Evolutionary conservation across 2,113 vertebrate genomes (phyloP), one percentile per base, ranked within the genome.

Genomic region (Scytalopus superciliaris): DNA sequence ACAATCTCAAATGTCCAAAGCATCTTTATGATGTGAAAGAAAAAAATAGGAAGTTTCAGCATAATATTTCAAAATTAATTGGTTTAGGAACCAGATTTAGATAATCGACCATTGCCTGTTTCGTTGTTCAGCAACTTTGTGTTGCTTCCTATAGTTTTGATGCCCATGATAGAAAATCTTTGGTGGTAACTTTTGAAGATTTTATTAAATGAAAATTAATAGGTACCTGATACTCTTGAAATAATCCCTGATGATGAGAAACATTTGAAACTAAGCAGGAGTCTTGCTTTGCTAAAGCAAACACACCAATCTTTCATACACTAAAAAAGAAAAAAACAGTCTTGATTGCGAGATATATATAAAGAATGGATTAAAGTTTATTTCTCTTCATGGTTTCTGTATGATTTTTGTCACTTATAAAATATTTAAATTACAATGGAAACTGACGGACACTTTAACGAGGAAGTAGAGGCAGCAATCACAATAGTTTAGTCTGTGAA

Each of bases 341-440:
- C 57, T 95, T 79, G 44, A 85, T 72, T 92, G 66, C 96, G 94
- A 91, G 53, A 93, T 90, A n/a, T n/a, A n/a, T 49, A 90, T 14
- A 94, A 96, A 96, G 64, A 84, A 90, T 84, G 88, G 77, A 91
- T 85, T 95, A 96, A 93, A 97, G 90, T 95, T 96, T 80, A 47
- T 97, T 94, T 74, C 30, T 80, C 92, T 96, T 93, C 78, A 79
- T 89, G 86, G 62, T 93, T 96, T 96, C 87, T 94, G 75, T 96
- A 93, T 96, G 15, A 89, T 84, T 94, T 94, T 94, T 94, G 79
- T 91, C 88, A 78, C 90, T 94, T 97, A 95, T 44, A 96, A 95
- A 97, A 96, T 91, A 97, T 94, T 97, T 96, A 97, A 97, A 98
- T 98, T 93, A 96, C 94, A 98, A 93, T 91, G 83, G 88, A 96